A percentile compares a stretch with the other conserved stretches of the same genome.
These are phyloP conservation scores for Erebia epiphron DNA, from an alignment of 2,888 invertebrate genomes.

Conservation along the genomic window DNA sequence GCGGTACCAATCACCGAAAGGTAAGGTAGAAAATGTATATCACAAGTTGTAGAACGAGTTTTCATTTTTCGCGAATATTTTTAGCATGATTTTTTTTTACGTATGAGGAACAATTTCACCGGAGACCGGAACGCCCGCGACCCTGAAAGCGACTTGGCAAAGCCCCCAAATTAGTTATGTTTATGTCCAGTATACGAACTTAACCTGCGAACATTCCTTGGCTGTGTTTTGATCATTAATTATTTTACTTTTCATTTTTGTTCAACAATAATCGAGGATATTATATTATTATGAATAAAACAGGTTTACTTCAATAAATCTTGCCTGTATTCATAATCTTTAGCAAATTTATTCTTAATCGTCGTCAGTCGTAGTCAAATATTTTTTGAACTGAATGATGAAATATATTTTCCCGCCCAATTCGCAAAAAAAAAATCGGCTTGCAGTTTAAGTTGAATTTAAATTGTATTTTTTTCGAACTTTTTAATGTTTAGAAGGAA, in stretches of 20 bases:
- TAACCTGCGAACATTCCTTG: conserved; percentile 39
- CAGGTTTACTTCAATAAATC: neutral
- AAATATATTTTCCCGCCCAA: conserved; percentile 7
- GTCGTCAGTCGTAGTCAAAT: no score
- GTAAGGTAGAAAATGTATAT: conserved; percentile 60
- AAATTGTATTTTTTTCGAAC: neutral
- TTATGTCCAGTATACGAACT: conserved; percentile 57
- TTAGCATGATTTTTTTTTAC: conserved; percentile 61
- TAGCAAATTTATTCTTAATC: neutral
- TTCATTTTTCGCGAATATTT: conserved; percentile 63
- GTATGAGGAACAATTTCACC: conserved; percentile 77
- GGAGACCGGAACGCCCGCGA: conserved; percentile 63
- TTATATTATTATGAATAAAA: neutral
- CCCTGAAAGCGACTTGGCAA: conserved; percentile 79
- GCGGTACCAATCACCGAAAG: conserved; percentile 83
- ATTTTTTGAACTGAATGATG: conserved; percentile 1
- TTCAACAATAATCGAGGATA: neutral
- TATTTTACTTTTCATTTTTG: conserved; percentile 27
- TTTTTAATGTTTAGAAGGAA: neutral
- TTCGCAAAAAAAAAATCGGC: neutral
- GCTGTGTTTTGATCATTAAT: conserved; percentile 26
- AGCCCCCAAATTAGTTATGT: conserved; percentile 67
- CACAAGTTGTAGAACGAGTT: conserved; percentile 13
- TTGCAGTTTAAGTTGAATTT: neutral
- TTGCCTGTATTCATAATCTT: neutral